Base-by-base conservation (phyloP, 2,888 invertebrate genomes). In the Patella pellucida region DNA sequence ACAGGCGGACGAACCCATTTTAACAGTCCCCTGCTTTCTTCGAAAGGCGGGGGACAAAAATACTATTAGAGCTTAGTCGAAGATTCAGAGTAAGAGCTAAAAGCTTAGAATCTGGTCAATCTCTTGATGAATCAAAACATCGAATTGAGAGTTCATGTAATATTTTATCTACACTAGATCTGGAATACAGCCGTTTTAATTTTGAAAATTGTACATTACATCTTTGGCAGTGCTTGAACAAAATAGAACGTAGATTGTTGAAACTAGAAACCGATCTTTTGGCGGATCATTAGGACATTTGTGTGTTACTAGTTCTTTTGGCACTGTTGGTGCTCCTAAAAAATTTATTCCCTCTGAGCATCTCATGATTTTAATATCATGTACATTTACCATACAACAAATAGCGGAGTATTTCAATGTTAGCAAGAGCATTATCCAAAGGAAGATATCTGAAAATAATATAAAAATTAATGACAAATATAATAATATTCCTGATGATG, bases 311-410 rank as follows among this genome's bases (percentile, higher is more conserved):
- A 52, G 54, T 52, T 52, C 54, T 52, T 52, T 1, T 52, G 54
- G 54, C 12, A 52, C 54, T 52, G 54, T 52, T 52, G 54, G 54
- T 52, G 54, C 54, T 52, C 54, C 54, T 52, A 52, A 52, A 52
- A 52, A 2, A 2, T 52, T 52, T 52, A 52, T 52, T 52, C 54
- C 16, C 16, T 3, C 54, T 52, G 54, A 52, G 54, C 54, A 52
- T 52, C 54, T 52, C 54, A 52, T 52, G 54, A 2, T 52, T 16
- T 52, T 52, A 52, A 52, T 52, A 52, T 52, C 54, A 52, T 52
- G 54, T 52, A 52, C 1, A 52, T 52, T 15, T 52, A 52, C 54
- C 1, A 52, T 52, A 52, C 54, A 52, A 52, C 54, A 52, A 3
- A 52, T 52, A 15, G 54, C 54, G 16, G 54, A 52, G 54, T 52